These are phyloP conservation scores for Ylistrum balloti DNA, from an alignment of 1,140 invertebrate genomes.

Conservation along the genomic window DNA sequence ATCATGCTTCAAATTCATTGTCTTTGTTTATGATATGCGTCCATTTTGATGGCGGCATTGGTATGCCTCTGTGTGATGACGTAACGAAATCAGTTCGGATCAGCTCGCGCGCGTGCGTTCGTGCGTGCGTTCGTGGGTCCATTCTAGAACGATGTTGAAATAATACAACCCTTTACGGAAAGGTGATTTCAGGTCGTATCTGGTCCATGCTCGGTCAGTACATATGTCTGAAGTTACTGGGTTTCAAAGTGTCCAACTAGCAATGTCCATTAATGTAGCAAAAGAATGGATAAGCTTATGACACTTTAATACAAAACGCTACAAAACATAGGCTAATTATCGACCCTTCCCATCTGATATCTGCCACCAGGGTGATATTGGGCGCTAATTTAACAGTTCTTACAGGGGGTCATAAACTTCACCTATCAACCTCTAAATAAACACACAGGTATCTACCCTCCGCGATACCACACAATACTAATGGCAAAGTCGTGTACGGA, in stretches of 20 bases:
- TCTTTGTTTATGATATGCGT: too few species aligned
- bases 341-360: not conserved
- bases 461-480: not conserved
- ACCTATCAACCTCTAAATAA: constrained; percentile 19
- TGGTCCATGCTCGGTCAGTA: not conserved
- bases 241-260: not conserved
- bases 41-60: too few species aligned
- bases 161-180: too few species aligned
- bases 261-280: constrained; percentile 38
- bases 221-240: not conserved
- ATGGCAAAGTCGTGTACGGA: not conserved
- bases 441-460: not conserved
- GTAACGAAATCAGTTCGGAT: too few species aligned
- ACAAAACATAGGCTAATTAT: constrained; percentile 36
- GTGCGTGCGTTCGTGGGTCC: too few species aligned
- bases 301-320: constrained; percentile 28
- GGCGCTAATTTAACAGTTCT: constrained; percentile 2
- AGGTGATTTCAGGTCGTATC: not conserved
- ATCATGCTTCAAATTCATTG: too few species aligned
- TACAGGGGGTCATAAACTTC: not conserved
- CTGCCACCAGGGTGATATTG: constrained; percentile 15
- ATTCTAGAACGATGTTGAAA: not conserved
- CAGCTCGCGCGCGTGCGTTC: too few species aligned
- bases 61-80: too few species aligned
- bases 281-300: not conserved